Percentiles rank a stretch among this genome's conserved stretches.
phyloP scores from a whole-genome alignment of 2,113 vertebrate genomes.

The Aldabrachelys gigantea region DNA sequence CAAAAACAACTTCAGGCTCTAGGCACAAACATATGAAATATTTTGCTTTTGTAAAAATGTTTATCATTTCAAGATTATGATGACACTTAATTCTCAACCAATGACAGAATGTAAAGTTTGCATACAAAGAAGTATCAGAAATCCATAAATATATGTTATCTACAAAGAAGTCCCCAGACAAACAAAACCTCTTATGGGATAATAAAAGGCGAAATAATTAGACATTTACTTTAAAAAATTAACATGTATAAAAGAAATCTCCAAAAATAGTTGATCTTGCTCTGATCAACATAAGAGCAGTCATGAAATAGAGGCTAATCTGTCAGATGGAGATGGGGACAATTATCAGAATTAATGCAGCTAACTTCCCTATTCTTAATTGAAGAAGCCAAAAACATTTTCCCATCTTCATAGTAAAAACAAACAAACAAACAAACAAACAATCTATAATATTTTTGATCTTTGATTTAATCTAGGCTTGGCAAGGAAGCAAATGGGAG shows the following conservation, averaged over 20 bases:
- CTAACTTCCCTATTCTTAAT: background rate
- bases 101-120: background rate
- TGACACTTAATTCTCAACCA: background rate
- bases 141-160: background rate
- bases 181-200: background rate
- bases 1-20: background rate
- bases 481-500: background rate
- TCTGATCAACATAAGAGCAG: background rate
- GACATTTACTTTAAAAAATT: background rate
- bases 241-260: background rate
- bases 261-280: background rate
- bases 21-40: fast-evolving
- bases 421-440: background rate
- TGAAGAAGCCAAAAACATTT: background rate
- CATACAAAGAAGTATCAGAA: background rate
- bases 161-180: background rate
- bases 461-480: background rate
- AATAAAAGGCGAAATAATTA: background rate
- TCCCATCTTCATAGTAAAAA: background rate
- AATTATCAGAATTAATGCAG: background rate
- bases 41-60: background rate
- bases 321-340: background rate
- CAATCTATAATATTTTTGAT: background rate
- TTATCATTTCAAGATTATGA: background rate
- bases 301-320: background rate